A percentile compares a stretch with the other conserved stretches of the same genome.
These are phyloP conservation scores for Stichopus horrens DNA, from an alignment of 53 echinoderm and acorn worm genomes.

Conservation along the genomic window DNA sequence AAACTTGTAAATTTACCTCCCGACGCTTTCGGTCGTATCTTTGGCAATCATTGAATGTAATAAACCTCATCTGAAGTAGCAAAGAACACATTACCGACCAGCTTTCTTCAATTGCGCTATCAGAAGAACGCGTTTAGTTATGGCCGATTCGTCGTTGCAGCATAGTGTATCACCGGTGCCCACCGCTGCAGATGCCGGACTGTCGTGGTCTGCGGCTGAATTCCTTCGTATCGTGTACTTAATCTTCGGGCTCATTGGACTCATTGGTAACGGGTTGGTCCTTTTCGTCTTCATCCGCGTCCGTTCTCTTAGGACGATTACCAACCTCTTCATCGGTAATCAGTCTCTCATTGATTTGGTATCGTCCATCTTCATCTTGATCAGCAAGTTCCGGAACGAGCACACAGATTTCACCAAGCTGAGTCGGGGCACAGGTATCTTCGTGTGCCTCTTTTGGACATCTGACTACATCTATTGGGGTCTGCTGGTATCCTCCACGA, in stretches of 20 bases:
- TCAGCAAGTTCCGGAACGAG: slow-evolving; percentile 23
- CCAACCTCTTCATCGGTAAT: slow-evolving; percentile 34
- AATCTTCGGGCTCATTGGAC: slow-evolving; percentile 22
- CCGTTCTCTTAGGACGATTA: slow-evolving; percentile 29
- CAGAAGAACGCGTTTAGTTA: too few species aligned
- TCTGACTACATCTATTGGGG: slow-evolving; percentile 58
- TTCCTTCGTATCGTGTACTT: slow-evolving; percentile 34
- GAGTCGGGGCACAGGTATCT: neutral
- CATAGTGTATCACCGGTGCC: neutral
- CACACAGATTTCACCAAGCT: neutral
- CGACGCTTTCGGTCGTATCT: too few species aligned
- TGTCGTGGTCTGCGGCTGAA: slow-evolving; percentile 5
- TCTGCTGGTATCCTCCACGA: slow-evolving; percentile 46
- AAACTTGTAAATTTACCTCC: too few species aligned
- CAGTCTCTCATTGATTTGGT: slow-evolving; percentile 44
- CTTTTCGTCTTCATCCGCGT: slow-evolving; percentile 35
- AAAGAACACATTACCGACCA: too few species aligned
- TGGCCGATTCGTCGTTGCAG: too few species aligned
- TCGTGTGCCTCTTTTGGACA: slow-evolving; percentile 53
- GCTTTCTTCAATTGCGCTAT: too few species aligned
- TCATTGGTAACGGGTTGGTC: slow-evolving; percentile 34
- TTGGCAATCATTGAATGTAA: too few species aligned
- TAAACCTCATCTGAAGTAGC: too few species aligned
- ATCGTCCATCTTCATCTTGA: slow-evolving; percentile 21
- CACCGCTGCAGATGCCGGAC: neutral